Evolutionary conservation across 92 coral and sea anemone species (phyloP), one percentile per base, ranked within the genome.

Genomic region (Parazoanthus swiftii): DNA sequence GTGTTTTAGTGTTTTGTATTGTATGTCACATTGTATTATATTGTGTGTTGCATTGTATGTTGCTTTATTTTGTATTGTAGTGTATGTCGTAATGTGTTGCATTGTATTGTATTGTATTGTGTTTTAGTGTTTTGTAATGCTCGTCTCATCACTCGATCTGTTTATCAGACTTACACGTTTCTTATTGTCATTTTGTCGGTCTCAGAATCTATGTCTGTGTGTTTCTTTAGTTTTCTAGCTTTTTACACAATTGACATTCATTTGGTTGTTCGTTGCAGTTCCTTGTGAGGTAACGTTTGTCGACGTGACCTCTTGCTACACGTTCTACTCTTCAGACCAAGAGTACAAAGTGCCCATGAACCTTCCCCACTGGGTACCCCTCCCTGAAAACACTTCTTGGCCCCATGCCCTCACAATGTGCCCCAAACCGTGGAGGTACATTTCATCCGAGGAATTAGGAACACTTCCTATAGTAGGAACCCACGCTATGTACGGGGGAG

Each of bases 401-500:
- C 75, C 75, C 33, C 54, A 63, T 23, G 85, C 85, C 74, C 85
- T 81, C 37, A 21, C 50, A 4, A 8, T 81, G 85, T 81, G 85
- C 46, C 85, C 85, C 56, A 65, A 59, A 63, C 85, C 85, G 15
- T 81, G 85, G 85, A 81, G 85, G 36, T 81, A 81, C 51, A 20
- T 37, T 5, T 50, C 51, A 13, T 18, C 85, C 29, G 20, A 65
- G 51, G 76, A 81, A 13, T 75, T 81, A 0, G 85, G 85, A 25
- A 81, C 85, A 36, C 85, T 81, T 63, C 54, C 85, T 4, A 36
- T 81, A 23, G 10, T 4, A 26, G 92, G 90, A 0, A 46, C 46
- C 23, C 92, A 90, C 35, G 86, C 92, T 8, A 36, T 43, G 38
- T 90, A 90, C 70, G 48, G 44, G 10, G 87, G 90, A 50, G 92